These are phyloP conservation scores for Apis florea DNA, from an alignment of 1,140 invertebrate genomes.

Conservation along the genomic window DNA sequence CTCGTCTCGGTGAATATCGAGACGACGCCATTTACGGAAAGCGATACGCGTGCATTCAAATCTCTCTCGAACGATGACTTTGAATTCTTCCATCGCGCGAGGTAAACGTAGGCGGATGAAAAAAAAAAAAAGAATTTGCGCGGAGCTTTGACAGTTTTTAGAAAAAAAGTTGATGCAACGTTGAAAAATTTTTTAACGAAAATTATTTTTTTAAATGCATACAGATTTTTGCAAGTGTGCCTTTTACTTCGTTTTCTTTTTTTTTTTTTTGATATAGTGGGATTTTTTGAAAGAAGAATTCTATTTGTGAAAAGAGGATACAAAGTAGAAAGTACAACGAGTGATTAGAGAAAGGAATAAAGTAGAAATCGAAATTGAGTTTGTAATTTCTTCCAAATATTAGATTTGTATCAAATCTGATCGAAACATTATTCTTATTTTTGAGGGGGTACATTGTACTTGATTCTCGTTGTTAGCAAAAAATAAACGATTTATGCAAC, in stretches of 20 bases:
- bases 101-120: too few species aligned
- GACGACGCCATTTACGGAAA: slow-evolving; percentile 55
- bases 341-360: too few species aligned
- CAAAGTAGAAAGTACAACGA: too few species aligned
- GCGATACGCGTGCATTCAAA: slow-evolving; percentile 32
- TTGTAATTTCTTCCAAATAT: neutral
- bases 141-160: too few species aligned
- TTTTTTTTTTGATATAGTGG: neutral
- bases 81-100: neutral
- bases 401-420: neutral
- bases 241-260: neutral
- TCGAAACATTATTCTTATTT: neutral
- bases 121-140: too few species aligned
- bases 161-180: too few species aligned
- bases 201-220: too few species aligned
- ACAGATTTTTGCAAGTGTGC: too few species aligned
- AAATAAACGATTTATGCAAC: neutral
- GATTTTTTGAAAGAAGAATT: too few species aligned
- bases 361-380: too few species aligned
- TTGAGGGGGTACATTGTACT: neutral
- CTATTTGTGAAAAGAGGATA: too few species aligned
- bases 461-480: neutral
- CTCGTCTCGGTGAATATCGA: slow-evolving; percentile 15
- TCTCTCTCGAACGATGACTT: neutral
- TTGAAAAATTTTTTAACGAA: too few species aligned